phyloP scores from a whole-genome alignment of 2,113 vertebrate genomes.

The Thryonomys swinderianus region DNA sequence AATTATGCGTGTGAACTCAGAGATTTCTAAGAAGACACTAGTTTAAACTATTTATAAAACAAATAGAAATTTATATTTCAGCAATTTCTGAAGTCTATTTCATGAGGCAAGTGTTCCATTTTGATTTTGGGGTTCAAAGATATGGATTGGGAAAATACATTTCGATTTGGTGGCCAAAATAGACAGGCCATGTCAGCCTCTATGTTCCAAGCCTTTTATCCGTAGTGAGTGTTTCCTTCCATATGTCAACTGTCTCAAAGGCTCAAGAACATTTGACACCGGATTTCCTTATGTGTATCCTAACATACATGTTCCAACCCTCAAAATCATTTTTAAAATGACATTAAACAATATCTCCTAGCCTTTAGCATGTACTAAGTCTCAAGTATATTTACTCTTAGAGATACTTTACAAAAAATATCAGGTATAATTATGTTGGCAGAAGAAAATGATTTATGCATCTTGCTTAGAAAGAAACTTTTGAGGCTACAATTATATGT shows the following conservation, averaged over 20 bases:
- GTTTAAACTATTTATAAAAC: neutral
- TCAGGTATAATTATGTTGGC: neutral
- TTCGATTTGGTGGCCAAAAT: neutral
- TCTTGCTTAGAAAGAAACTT: conserved; percentile 11
- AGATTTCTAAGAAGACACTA: neutral
- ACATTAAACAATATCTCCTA: neutral
- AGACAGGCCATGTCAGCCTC: neutral
- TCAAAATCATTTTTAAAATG: no score
- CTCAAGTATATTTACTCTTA: conserved; percentile 10
- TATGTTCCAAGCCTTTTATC: neutral
- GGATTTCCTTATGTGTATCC: neutral
- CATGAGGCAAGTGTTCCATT: neutral
- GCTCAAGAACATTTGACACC: conserved; percentile 36
- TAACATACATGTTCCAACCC: neutral
- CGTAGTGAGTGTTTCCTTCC: neutral
- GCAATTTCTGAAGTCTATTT: neutral
- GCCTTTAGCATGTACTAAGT: conserved; percentile 17
- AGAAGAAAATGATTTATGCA: conserved; percentile 22
- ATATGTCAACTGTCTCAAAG: neutral
- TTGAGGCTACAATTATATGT: neutral
- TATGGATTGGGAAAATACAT: neutral
- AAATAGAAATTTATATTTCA: neutral
- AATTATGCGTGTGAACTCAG: neutral
- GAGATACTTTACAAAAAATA: conserved; percentile 1
- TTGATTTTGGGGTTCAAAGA: neutral